Evolutionary conservation across 35 echinoderm and acorn worm genomes (phyloP).

Genomic region (Ophioderma brevispina): DNA sequence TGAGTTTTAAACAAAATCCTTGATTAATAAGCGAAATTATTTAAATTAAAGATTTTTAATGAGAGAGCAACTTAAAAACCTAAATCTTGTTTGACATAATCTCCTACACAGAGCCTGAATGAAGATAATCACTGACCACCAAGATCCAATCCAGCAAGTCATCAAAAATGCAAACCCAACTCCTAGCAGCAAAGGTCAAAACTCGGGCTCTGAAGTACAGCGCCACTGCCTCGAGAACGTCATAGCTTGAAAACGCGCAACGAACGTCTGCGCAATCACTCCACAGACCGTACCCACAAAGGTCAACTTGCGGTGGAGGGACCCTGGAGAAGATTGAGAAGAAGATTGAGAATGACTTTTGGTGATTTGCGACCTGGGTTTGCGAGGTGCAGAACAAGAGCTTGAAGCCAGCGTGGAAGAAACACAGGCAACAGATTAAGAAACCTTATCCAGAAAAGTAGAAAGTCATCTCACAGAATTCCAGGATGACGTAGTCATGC

Average conservation of each 20-base stretch:
- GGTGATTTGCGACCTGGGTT: slow-evolving; percentile 83
- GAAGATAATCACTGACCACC: slow-evolving; percentile 81
- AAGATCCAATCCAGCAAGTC: slow-evolving; percentile 85
- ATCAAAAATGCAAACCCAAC: slow-evolving; percentile 83
- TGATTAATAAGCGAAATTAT: too few relatives aligned
- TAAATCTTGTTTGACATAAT: too few relatives aligned
- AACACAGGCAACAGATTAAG: slow-evolving; percentile 51
- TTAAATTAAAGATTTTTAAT: too few relatives aligned
- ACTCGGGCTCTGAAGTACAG: slow-evolving; percentile 61
- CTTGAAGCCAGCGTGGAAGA: slow-evolving; percentile 58
- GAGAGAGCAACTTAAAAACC: too few relatives aligned
- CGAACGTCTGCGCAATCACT: slow-evolving; percentile 70
- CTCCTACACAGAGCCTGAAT: slow-evolving; percentile 50
- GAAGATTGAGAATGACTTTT: slow-evolving; percentile 77
- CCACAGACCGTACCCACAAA: slow-evolving; percentile 59
- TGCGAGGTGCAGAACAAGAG: slow-evolving; percentile 72
- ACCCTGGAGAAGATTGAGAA: slow-evolving; percentile 70
- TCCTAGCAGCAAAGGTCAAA: slow-evolving; percentile 55
- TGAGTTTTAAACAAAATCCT: too few relatives aligned
- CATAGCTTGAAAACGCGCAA: slow-evolving; percentile 72
- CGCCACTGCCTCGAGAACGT: slow-evolving; percentile 56
- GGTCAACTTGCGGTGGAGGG: slow-evolving; percentile 62
- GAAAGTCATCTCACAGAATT: slow-evolving; percentile 67
- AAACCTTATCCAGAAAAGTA: slow-evolving; percentile 51
- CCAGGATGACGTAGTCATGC: slow-evolving; percentile 90